These are phyloP conservation scores for Macrosoma leucophasiata DNA, from an alignment of 2,888 invertebrate species.

Conservation along the genomic window DNA sequence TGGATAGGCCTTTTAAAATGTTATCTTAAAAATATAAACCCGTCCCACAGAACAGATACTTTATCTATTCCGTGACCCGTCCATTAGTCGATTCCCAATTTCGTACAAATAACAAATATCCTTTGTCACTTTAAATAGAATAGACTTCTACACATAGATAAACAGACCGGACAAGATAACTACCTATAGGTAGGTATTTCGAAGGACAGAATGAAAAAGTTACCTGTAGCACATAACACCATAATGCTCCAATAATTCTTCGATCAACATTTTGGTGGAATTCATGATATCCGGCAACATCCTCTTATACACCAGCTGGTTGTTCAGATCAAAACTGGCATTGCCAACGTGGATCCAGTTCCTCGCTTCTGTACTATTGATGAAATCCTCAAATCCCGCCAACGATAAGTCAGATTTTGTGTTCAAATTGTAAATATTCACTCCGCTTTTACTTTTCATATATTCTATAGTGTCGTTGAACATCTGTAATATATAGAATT, in stretches of 20 bases:
- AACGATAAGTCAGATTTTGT: slow-evolving; percentile 25
- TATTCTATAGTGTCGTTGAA: slow-evolving; percentile 50
- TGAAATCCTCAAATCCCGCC: slow-evolving; percentile 30
- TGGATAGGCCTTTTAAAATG: no score
- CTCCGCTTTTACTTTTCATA: slow-evolving; percentile 38
- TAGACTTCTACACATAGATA: no score
- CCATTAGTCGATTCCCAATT: no score
- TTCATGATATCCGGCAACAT: slow-evolving; percentile 80
- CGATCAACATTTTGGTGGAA: slow-evolving; percentile 76
- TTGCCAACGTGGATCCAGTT: slow-evolving; percentile 51
- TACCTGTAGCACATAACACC: slow-evolving; percentile 60
- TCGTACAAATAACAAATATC: no score
- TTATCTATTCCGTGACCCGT: no score
- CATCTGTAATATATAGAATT: slow-evolving; percentile 34
- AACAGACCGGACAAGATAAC: slow-evolving; percentile 36
- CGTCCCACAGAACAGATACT: no score
- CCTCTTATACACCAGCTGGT: slow-evolving; percentile 72
- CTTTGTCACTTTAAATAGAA: no score
- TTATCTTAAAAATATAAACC: no score
- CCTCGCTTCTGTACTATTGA: slow-evolving; percentile 62
- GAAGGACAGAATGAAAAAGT: no score
- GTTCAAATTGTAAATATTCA: slow-evolving; percentile 39
- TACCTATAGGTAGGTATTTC: slow-evolving; percentile 51
- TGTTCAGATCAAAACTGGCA: slow-evolving; percentile 38
- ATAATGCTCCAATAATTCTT: slow-evolving; percentile 76